Percentiles rank a stretch among this genome's conserved stretches.
These are phyloP conservation scores for Pangasius larnaudii DNA, from an alignment of 2,797 vertebrate genomes.

Conservation along the genomic window DNA sequence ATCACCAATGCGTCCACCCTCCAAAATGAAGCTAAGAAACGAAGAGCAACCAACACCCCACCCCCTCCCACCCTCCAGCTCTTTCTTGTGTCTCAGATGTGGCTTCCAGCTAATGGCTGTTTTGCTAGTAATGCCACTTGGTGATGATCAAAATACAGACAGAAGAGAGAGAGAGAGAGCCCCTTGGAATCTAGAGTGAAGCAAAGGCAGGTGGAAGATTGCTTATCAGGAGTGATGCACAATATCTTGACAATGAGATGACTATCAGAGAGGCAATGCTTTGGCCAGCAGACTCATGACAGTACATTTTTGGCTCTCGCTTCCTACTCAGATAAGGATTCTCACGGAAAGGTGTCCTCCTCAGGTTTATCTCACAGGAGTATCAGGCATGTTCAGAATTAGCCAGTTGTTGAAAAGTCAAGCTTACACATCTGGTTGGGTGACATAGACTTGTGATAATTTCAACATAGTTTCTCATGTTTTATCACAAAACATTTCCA, in stretches of 20 bases:
- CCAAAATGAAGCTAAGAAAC: conserved; percentile 35
- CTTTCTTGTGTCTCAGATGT: conserved; percentile 63
- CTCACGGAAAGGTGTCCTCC: conserved; percentile 71
- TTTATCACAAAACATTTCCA: not conserved
- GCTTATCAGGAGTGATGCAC: conserved; percentile 68
- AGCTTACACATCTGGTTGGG: conserved; percentile 16
- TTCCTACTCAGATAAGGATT: conserved; percentile 75
- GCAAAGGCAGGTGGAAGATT: conserved; percentile 67
- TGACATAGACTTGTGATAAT: not conserved
- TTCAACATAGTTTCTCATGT: not conserved
- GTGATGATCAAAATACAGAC: conserved; percentile 69
- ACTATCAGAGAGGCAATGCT: conserved; percentile 61
- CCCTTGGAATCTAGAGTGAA: conserved; percentile 58
- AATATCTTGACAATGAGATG: conserved; percentile 70
- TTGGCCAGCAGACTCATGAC: conserved; percentile 76
- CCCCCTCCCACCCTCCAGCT: not conserved
- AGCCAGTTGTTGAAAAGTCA: conserved; percentile 27
- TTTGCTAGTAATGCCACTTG: conserved; percentile 76
- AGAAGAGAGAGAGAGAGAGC: conserved; percentile 39
- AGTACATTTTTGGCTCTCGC: conserved; percentile 70
- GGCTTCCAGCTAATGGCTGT: conserved; percentile 75
- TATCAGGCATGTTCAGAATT: conserved; percentile 52
- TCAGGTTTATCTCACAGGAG: conserved; percentile 51
- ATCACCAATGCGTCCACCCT: not conserved
- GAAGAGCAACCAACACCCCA: not conserved